Conservation (phyloP, 1,140 invertebrate genomes). For the Anthonomus grandis region DNA sequence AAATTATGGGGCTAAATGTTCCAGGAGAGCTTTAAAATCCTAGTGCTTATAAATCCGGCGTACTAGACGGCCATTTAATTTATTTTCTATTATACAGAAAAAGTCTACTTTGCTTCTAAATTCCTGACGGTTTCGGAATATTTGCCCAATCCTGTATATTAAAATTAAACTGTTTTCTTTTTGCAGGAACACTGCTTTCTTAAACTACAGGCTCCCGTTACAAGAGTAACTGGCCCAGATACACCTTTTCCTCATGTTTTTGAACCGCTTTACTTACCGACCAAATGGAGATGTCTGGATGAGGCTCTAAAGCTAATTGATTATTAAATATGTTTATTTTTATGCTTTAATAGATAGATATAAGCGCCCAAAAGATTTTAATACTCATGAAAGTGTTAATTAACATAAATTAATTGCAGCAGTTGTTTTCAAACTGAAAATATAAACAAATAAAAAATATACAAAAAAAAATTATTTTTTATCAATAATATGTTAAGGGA, state of each 20-base stretch:
- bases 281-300: conserved; percentile 88
- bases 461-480: too few relatives aligned
- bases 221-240: conserved; percentile 93
- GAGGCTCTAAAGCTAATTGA: conserved; percentile 73
- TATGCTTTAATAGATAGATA: neutral
- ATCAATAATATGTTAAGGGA: too few relatives aligned
- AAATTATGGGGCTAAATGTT: neutral
- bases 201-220: conserved; percentile 88
- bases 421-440: too few relatives aligned
- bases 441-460: too few relatives aligned
- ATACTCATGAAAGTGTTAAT: neutral
- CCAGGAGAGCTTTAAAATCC: neutral
- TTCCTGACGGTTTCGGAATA: neutral
- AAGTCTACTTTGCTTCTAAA: neutral
- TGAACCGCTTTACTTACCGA: conserved; percentile 94
- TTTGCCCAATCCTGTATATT: neutral
- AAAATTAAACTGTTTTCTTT: too few relatives aligned
- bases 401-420: too few relatives aligned
- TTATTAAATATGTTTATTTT: conserved; percentile 59
- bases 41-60: neutral
- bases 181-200: conserved; percentile 90
- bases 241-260: conserved; percentile 96
- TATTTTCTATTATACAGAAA: too few relatives aligned
- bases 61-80: too few relatives aligned
- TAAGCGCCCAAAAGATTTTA: neutral